Conservation (phyloP, 2,113 vertebrate species). For the Brienomyrus longianalis region DNA sequence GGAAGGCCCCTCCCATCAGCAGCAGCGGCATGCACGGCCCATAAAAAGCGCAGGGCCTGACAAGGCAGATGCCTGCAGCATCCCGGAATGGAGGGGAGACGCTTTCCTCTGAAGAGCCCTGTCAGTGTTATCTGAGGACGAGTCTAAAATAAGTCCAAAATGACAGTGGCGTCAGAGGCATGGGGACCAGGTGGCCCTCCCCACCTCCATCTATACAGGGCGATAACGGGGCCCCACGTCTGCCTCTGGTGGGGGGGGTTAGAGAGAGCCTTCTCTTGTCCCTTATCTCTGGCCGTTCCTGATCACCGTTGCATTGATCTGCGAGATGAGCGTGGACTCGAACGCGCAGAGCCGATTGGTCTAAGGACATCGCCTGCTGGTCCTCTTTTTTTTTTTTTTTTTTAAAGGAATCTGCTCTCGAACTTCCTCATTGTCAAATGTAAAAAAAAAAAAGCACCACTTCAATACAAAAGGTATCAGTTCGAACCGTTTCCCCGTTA, state of each 20-base stretch:
- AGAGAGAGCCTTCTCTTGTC: neutral
- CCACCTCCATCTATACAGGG: neutral
- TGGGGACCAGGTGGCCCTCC: neutral
- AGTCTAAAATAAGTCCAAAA: constrained; percentile 25
- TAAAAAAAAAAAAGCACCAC: neutral
- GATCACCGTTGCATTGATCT: neutral
- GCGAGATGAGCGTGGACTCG: neutral
- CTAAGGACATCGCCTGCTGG: neutral
- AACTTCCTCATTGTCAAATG: neutral
- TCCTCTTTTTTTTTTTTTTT: neutral
- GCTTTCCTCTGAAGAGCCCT: constrained; percentile 6
- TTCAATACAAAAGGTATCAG: neutral
- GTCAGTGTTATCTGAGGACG: constrained; percentile 24
- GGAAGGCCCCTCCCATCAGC: neutral
- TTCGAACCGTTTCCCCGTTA: neutral
- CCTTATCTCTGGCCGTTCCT: neutral
- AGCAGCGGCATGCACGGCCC: too few relatives aligned
- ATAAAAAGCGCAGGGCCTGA: neutral
- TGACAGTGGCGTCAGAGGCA: neutral
- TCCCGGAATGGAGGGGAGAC: neutral
- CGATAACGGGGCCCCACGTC: neutral
- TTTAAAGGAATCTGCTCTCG: neutral
- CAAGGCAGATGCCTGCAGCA: neutral
- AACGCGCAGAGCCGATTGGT: neutral
- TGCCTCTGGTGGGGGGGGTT: neutral